These are phyloP conservation scores for Eustalomyia histrio DNA, from an alignment of 2,888 invertebrate genomes.

Conservation along the genomic window DNA sequence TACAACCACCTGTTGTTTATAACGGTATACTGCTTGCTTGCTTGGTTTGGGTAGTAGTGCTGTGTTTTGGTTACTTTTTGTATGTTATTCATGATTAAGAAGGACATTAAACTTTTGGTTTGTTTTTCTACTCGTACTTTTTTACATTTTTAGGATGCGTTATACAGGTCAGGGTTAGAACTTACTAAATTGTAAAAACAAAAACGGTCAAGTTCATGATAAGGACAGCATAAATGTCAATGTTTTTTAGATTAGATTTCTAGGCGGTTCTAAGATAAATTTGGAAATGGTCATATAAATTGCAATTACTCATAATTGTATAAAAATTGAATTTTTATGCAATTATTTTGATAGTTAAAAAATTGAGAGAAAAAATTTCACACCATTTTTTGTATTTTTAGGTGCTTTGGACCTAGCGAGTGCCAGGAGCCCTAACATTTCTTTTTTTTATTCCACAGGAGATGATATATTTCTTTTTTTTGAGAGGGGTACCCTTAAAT, in stretches of 20 bases:
- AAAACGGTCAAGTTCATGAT: slow-evolving; percentile 46
- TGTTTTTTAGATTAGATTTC: slow-evolving; percentile 3
- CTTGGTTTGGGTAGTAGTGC: slow-evolving; percentile 21
- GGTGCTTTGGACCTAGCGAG: too few relatives aligned
- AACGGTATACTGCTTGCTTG: neutral
- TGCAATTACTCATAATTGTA: too few relatives aligned
- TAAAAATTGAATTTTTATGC: too few relatives aligned
- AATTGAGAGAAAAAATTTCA: too few relatives aligned
- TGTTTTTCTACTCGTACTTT: slow-evolving; percentile 23
- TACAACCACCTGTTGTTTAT: slow-evolving; percentile 64
- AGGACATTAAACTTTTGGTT: slow-evolving; percentile 68
- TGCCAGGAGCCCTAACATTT: too few relatives aligned
- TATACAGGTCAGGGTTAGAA: slow-evolving; percentile 66
- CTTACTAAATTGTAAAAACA: neutral
- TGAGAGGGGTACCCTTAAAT: too few relatives aligned
- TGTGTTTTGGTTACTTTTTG: slow-evolving; percentile 10
- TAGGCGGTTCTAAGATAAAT: too few relatives aligned
- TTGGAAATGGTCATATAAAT: too few relatives aligned
- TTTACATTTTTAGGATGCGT: slow-evolving; percentile 20
- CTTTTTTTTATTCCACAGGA: too few relatives aligned
- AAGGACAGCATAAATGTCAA: slow-evolving; percentile 8
- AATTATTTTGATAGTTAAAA: too few relatives aligned
- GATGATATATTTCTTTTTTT: too few relatives aligned
- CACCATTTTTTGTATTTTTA: too few relatives aligned
- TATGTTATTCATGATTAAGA: slow-evolving; percentile 47